Evolutionary conservation across 2,113 vertebrate genomes (phyloP).

Genomic region (Edolisoma coerulescens): DNA sequence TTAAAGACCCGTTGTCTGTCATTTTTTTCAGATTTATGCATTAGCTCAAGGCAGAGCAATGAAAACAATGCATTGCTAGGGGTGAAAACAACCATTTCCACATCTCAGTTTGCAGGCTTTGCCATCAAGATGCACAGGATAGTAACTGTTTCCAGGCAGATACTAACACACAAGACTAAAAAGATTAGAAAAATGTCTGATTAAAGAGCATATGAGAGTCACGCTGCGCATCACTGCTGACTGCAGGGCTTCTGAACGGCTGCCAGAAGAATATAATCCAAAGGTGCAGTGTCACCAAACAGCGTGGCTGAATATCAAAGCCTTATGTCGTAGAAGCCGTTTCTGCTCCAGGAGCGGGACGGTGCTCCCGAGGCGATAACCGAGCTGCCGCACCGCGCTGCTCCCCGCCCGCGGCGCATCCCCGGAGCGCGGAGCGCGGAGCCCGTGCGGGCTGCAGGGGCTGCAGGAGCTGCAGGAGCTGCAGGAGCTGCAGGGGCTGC

Average conservation of each 20-base stretch:
- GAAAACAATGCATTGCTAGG: neutral
- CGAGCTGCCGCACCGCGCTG: neutral
- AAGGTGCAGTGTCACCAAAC: neutral
- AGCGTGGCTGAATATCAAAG: neutral
- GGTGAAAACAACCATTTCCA: neutral
- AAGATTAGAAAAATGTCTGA: neutral
- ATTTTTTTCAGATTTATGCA: neutral
- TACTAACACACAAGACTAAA: neutral
- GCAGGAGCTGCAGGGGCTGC: no score
- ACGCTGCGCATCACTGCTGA: neutral
- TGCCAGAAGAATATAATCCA: neutral
- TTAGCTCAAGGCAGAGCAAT: neutral
- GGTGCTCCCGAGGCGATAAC: neutral
- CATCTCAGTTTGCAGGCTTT: neutral
- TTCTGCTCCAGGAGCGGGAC: rapidly evolving
- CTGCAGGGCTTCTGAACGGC: neutral
- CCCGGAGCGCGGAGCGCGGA: no score
- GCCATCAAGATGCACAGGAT: neutral
- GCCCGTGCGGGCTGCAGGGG: no score
- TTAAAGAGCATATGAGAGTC: neutral
- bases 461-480: no score
- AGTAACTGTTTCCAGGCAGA: neutral
- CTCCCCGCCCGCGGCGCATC: neutral
- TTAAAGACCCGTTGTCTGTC: neutral
- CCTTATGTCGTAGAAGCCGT: rapidly evolving